Conservation (phyloP, 2,113 vertebrate species). For the Seriola aureovittata region DNA sequence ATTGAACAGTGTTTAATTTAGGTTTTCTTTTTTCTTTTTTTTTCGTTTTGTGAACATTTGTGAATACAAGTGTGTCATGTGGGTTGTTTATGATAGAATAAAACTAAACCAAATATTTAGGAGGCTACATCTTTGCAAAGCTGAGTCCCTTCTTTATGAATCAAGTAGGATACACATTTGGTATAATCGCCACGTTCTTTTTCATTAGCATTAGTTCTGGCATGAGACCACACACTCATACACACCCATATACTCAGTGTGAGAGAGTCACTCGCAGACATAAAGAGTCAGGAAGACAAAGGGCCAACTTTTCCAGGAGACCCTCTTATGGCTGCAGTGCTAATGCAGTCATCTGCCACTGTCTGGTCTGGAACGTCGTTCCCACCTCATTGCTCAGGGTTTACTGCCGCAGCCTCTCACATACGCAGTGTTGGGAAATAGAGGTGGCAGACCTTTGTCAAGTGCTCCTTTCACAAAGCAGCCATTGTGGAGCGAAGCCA, state of each 20-base stretch:
- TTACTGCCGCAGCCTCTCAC: constrained; percentile 72
- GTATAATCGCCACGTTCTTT: not conserved
- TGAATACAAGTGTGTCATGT: not conserved
- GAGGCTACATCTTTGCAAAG: not conserved
- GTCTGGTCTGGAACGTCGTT: constrained; percentile 81
- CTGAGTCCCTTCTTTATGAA: not conserved
- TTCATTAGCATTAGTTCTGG: constrained; percentile 1
- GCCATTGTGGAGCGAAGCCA: constrained; percentile 89
- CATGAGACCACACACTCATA: constrained; percentile 31
- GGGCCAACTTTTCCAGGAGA: constrained; percentile 86
- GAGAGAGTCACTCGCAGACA: constrained; percentile 62
- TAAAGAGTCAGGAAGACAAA: constrained; percentile 87
- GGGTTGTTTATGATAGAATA: not conserved
- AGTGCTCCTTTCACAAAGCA: constrained; percentile 92
- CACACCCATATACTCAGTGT: constrained; percentile 56
- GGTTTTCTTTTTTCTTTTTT: not conserved
- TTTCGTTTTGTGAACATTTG: not conserved
- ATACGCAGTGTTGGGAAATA: constrained; percentile 88
- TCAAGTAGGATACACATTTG: constrained; percentile 11
- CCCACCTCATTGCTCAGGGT: constrained; percentile 74
- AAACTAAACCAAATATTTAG: not conserved
- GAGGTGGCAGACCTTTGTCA: constrained; percentile 90
- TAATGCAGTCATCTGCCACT: constrained; percentile 96
- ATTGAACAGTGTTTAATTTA: not conserved
- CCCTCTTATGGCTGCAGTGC: constrained; percentile 89